Evolutionary conservation across 1,140 invertebrate genomes (phyloP), one percentile per base, ranked within the genome.

Genomic region (Meloidogyne floridensis): DNA sequence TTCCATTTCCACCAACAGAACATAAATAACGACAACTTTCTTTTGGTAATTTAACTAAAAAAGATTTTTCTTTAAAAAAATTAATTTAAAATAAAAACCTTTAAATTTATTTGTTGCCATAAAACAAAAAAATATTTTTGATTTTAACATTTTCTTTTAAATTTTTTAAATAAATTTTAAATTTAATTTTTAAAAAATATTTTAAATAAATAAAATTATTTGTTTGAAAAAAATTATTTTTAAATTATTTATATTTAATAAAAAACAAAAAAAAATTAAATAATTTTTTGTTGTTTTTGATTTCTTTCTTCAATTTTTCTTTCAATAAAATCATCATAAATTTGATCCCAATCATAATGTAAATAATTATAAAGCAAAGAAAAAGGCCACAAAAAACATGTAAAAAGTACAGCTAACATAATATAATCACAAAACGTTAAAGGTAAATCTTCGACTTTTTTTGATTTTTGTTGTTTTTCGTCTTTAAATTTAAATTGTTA

Each of bases 251-350:
- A 15, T 59, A n/a, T 65, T n/a, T 65, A n/a, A 4, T 9, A 15
- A 15, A 59, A 59, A 15, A 15, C 7, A n/a, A 65, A 13, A 7
- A n/a, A 65, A n/a, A 5, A n/a, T 65, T 18, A n/a, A 65, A n/a
- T 65, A 65, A 65, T 6, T 47, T 47, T 47, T 47, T 47, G 47
- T 47, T 47, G 47, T 54, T 54, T 9, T 54, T 54, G 51, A 0
- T 13, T 65, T 65, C n/a, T n/a, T 65, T 65, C 59, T 65, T 65
- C n/a, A 65, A 65, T 65, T 65, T 65, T 65, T 65, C 59, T 65
- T n/a, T 65, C 15, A 65, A 65, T 65, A 65, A 65, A 65, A n/a
- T 65, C n/a, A n/a, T 65, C 59, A 65, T n/a, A n/a, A 7, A 65
- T 65, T 65, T 65, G n/a, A 65, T 65, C 59, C 59, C 59, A 65